These are phyloP conservation scores for Phaetusa simplex DNA, from an alignment of 2,113 vertebrate species.

Conservation along the genomic window DNA sequence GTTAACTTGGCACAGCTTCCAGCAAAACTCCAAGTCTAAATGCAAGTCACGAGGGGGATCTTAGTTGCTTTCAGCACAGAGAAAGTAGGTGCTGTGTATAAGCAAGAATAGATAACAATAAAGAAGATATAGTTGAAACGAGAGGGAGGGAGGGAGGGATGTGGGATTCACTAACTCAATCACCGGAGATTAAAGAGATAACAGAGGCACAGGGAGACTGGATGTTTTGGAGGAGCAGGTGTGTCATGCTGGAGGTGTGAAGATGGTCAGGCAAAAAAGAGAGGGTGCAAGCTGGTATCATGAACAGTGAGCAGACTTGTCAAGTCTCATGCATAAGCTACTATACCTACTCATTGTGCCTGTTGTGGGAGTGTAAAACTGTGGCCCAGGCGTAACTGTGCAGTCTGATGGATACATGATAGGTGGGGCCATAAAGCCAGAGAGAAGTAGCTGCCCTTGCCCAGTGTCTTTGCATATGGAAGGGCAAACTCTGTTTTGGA, in stretches of 20 bases:
- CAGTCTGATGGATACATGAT: not conserved
- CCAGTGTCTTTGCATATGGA: not conserved
- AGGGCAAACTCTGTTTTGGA: not conserved
- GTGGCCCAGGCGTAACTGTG: not conserved
- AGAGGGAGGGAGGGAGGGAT: not conserved
- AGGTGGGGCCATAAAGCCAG: not conserved
- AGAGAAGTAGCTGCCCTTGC: not conserved
- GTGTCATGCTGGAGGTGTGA: not conserved
- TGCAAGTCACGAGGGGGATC: not conserved
- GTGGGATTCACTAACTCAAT: not conserved
- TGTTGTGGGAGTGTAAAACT: not conserved
- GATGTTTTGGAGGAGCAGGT: not conserved
- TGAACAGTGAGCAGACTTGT: not conserved
- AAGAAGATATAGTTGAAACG: not conserved
- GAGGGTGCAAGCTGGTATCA: not conserved
- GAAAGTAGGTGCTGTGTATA: not conserved
- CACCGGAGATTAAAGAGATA: not conserved
- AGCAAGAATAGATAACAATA: not conserved
- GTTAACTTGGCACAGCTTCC: not conserved
- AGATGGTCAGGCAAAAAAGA: not conserved
- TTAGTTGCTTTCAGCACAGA: not conserved
- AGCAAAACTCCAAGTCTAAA: not conserved
- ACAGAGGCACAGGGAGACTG: not conserved
- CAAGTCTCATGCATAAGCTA: not conserved
- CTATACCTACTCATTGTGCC: not conserved